Percentiles rank a stretch among this genome's conserved stretches.
Evolutionary conservation across 2,797 vertebrate species (phyloP).

Genomic region (Lacerta viridis): DNA sequence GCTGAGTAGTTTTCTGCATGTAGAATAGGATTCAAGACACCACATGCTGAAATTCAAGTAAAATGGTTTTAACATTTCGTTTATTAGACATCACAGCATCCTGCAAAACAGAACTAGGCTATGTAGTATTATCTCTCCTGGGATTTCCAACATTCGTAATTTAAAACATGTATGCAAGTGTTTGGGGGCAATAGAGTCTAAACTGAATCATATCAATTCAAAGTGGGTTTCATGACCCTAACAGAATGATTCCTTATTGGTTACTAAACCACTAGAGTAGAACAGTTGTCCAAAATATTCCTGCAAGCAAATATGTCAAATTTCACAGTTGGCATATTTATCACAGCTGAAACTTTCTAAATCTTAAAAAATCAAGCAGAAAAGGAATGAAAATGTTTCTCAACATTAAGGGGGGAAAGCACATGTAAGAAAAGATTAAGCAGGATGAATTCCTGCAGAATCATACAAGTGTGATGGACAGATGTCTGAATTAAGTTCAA

Average conservation of each 20-base stretch:
- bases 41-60: background rate
- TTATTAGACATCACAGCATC: background rate
- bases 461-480: background rate
- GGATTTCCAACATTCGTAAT: too few relatives aligned
- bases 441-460: conserved; percentile 6
- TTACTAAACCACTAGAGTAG: background rate
- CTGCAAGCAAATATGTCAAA: background rate
- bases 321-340: background rate
- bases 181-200: background rate
- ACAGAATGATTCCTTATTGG: background rate
- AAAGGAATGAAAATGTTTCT: conserved; percentile 11
- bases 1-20: background rate
- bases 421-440: background rate
- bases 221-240: conserved; percentile 16
- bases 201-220: background rate
- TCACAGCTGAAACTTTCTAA: background rate
- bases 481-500: background rate
- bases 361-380: background rate
- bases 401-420: background rate
- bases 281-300: background rate
- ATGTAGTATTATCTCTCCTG: background rate
- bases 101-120: background rate
- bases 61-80: background rate
- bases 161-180: background rate
- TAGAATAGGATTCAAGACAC: background rate